Base-by-base conservation (phyloP, 2,888 invertebrate species). In the Spisula solida region DNA sequence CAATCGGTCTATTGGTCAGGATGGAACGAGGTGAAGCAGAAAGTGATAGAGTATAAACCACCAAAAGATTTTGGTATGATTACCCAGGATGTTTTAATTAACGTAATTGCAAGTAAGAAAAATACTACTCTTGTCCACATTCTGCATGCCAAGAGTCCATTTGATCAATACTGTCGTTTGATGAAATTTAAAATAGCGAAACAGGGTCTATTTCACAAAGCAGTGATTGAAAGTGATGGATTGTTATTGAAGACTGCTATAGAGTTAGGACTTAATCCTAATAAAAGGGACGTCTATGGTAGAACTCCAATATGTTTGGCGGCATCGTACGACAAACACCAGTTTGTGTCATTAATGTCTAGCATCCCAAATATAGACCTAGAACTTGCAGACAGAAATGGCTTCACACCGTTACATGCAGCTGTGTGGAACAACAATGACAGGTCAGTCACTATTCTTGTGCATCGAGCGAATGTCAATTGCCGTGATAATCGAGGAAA, bases 231-330 rank as follows among this genome's bases (percentile, higher is more conserved):
- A 31, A 78, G 86, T 18, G 79, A 89, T 81, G 31, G 10, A 20
- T 8, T 18, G 14, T 34, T 89, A 41, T 29, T 89, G 12, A 48
- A 80, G 18, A 18, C 80, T 20, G 80, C 84, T 12, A 82, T 81
- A 0, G 55, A 51, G 41, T 55, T 70, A 12, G 75, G 85, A n/a
- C 60, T 75, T 16, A 41, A 87, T 82, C 84, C 87, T 48, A 87
- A 89, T 31, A 66, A 78, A 2, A 56, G 55, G 25, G 89, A 89
- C 81, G 81, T 29, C 29, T 89, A 66, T 82, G 89, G 89, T 6
- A 55, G 66, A 51, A 82, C 89, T 6, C 48, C 85, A 20, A 83
- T 89, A 16, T 85, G 81, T 20, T 81, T 55, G 47, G 84, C 89
- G 0, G 51, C 84, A 18, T 66, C 18, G 29, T 16, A 41, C 1